phyloP scores from a whole-genome alignment of 2,113 vertebrate genomes.

The Callorhinus ursinus region DNA sequence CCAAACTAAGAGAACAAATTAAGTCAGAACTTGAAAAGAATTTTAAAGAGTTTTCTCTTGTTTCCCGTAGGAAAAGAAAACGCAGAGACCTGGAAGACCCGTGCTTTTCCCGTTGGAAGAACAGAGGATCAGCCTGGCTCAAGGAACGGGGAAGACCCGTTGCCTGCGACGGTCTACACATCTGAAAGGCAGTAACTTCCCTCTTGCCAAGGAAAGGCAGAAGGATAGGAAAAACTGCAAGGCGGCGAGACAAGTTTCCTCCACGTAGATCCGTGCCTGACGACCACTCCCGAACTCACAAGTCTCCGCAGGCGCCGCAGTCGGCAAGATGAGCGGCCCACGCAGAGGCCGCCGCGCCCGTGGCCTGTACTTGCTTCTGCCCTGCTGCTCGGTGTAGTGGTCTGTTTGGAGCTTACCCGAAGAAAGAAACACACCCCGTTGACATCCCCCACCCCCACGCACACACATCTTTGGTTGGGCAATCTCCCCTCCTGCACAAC shows the following conservation, averaged over 20 bases:
- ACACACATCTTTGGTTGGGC: constrained; percentile 67
- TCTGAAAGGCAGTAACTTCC: constrained; percentile 34
- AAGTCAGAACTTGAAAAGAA: constrained; percentile 83
- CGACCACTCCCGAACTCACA: not conserved
- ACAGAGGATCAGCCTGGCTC: not conserved
- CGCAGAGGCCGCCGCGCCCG: not conserved
- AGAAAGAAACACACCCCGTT: not conserved
- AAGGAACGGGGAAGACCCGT: not conserved
- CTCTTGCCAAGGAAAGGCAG: not conserved
- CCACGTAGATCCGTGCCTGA: not conserved
- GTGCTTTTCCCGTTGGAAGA: constrained; percentile 58
- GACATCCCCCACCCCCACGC: not conserved
- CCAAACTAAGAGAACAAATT: constrained; percentile 86
- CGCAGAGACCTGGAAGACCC: constrained; percentile 33
- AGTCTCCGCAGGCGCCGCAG: not conserved
- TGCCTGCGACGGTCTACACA: constrained; percentile 25
- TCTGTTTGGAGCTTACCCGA: not conserved
- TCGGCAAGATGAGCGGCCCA: constrained; percentile 40
- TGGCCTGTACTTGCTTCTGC: constrained; percentile 57
- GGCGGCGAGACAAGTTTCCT: not conserved
- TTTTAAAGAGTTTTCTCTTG: constrained; percentile 76
- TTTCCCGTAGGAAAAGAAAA: constrained; percentile 59
- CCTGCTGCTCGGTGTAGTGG: not conserved
- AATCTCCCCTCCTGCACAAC: constrained; percentile 63
- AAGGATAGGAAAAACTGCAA: not conserved